Evolutionary conservation across 2,113 vertebrate genomes (phyloP).

Genomic region (Noctilio leporinus): DNA sequence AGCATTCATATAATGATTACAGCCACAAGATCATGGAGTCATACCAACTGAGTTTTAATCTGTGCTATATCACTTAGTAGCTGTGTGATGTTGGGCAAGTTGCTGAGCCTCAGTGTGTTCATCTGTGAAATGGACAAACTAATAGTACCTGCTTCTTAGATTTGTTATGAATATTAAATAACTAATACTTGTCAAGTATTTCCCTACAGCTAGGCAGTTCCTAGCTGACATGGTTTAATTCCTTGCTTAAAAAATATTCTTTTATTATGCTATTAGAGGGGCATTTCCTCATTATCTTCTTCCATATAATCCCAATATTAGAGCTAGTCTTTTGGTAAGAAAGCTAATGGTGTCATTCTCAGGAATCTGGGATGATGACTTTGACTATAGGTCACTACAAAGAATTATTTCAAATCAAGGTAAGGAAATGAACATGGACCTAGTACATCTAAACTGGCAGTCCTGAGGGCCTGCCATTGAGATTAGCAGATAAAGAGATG

Average conservation of each 20-base stretch:
- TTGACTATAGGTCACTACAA: no score
- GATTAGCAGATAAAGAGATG: not conserved
- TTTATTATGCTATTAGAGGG: not conserved
- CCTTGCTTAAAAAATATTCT: not conserved
- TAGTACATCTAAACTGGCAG: not conserved
- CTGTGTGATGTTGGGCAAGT: not conserved
- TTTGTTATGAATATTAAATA: not conserved
- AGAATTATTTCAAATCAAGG: not conserved
- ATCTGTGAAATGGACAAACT: not conserved
- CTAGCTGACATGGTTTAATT: not conserved
- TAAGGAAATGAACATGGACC: not conserved
- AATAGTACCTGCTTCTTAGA: not conserved
- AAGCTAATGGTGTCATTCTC: not conserved
- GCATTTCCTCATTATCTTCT: not conserved
- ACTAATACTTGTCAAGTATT: not conserved
- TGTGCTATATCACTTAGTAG: not conserved
- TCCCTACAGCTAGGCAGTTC: not conserved
- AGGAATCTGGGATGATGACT: no score
- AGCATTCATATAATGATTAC: not conserved
- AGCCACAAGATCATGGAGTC: not conserved
- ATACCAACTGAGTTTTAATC: not conserved
- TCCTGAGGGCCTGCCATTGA: not conserved
- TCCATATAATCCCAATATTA: not conserved
- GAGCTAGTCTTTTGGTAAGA: not conserved
- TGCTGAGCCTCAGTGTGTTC: not conserved